A percentile compares a stretch with the other conserved stretches of the same genome.
Evolutionary conservation across 1,140 invertebrate species (phyloP).

Genomic region (Diabrotica undecimpunctata): DNA sequence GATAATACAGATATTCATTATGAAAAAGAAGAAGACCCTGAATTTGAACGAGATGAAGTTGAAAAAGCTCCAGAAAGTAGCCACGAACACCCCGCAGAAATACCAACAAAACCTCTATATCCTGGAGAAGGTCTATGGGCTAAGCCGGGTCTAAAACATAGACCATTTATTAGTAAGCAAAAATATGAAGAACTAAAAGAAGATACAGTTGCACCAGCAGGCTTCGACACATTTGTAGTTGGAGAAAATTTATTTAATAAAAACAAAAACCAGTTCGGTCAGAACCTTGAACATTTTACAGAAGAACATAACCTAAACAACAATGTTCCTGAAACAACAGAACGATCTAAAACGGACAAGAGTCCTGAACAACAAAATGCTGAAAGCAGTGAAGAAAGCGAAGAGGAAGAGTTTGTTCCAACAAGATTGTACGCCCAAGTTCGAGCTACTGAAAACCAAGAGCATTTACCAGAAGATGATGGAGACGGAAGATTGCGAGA

Average conservation of each 20-base stretch:
- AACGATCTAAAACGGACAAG: background rate
- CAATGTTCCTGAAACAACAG: background rate
- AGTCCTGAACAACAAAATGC: slow-evolving; percentile 5
- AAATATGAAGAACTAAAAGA: slow-evolving; percentile 18
- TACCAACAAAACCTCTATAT: slow-evolving; percentile 53
- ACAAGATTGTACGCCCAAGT: slow-evolving; percentile 66
- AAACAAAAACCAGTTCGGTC: slow-evolving; percentile 26
- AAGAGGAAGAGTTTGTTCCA: slow-evolving; percentile 60
- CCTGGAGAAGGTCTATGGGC: slow-evolving; percentile 51
- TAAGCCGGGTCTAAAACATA: slow-evolving; percentile 46
- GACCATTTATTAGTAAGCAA: slow-evolving; percentile 36
- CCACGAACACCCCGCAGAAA: slow-evolving; percentile 32
- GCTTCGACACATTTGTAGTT: slow-evolving; percentile 37
- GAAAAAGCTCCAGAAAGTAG: slow-evolving; percentile 25
- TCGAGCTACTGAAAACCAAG: slow-evolving; percentile 57
- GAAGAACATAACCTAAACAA: slow-evolving; percentile 15
- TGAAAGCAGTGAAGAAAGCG: slow-evolving; percentile 22
- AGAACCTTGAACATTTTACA: slow-evolving; percentile 20
- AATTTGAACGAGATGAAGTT: slow-evolving; percentile 17
- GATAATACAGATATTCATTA: background rate
- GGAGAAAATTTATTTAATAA: slow-evolving; percentile 32
- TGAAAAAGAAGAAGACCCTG: background rate
- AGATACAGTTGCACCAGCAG: slow-evolving; percentile 35
- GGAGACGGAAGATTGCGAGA: slow-evolving; percentile 59
- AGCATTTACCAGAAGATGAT: slow-evolving; percentile 56